Base-by-base conservation (phyloP, 2,113 vertebrate species). In the Lepisosteus osseus region DNA sequence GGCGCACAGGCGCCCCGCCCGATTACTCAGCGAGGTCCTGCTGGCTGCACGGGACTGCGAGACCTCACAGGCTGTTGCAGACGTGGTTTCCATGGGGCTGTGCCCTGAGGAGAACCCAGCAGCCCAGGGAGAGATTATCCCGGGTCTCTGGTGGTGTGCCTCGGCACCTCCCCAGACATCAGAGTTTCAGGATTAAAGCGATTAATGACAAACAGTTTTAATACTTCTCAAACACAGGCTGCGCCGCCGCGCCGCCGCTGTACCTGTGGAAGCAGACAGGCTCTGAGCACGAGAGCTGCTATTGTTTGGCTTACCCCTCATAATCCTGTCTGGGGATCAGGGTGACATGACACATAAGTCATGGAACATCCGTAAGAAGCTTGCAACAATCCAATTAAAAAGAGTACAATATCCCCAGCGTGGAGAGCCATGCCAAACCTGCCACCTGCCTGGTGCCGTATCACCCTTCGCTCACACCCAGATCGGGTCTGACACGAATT, bases 301-400 rank as follows among this genome's bases (percentile, higher is more conserved):
- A 51, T 51, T 51, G 47, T 51, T 51, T 51, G 47, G 47, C 9
- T 51, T 51, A 51, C 47, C 47, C 66, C 61, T 68, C 66, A 62
- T 54, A 15, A 51, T 29, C 47, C 66, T 74, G 66, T 61, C 61
- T 69, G 59, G 76, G 80, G 87, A 87, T 79, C 88, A 82, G 87
- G 85, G 74, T 86, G 82, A 69, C 56, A 59, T 42, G 69, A 67
- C 74, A 73, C 81, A 74, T 71, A 72, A 87, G 82, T 80, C 81
- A 75, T 73, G 82, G 80, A 86, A 74, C 74, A 79, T 71, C 61
- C 76, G 80, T 82, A 86, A 87, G 88, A 84, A 78, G 87, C 83
- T 89, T 82, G 80, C 70, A 69, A 69, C 78, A 82, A 88, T 86
- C 88, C 84, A 79, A 87, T 90, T 92, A 88, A 90, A 89, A 74